Percentiles rank a stretch among this genome's conserved stretches.
These are phyloP conservation scores for Tribolium castaneum DNA, from an alignment of 1,140 invertebrate genomes.

Conservation along the genomic window DNA sequence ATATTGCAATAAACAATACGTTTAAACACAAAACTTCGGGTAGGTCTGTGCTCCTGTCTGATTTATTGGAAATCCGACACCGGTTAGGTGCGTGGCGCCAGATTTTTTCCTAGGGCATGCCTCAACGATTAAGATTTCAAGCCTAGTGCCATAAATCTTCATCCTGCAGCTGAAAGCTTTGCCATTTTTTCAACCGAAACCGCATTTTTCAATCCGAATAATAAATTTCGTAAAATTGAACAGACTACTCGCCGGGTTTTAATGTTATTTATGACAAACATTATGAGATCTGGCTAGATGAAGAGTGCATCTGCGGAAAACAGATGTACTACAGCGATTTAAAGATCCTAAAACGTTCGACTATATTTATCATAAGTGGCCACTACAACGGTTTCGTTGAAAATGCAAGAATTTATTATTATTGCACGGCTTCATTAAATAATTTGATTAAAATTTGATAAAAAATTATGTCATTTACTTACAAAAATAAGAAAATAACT, in stretches of 20 bases:
- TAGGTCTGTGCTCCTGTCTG: conserved; percentile 1
- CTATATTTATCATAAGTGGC: conserved; percentile 31
- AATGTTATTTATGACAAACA: conserved; percentile 29
- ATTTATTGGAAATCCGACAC: conserved; percentile 41
- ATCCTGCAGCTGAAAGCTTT: background rate
- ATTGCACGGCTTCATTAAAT: background rate
- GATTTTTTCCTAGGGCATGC: conserved; percentile 20
- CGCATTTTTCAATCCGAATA: conserved; percentile 2
- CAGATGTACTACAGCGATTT: conserved; percentile 32
- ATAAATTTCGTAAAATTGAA: conserved; percentile 30
- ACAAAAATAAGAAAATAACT: no score
- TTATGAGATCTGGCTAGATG: conserved; percentile 22
- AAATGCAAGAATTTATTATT: conserved; percentile 5
- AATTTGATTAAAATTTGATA: no score
- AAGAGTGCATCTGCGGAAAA: conserved; percentile 17
- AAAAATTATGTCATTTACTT: no score
- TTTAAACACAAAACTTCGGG: background rate
- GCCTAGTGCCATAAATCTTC: conserved; percentile 2
- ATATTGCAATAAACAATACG: background rate
- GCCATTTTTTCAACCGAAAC: conserved; percentile 3
- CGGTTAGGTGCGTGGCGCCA: conserved; percentile 39
- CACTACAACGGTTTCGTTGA: background rate
- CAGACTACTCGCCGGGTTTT: background rate
- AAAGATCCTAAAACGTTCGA: conserved; percentile 4
- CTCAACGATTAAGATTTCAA: conserved; percentile 4